Evolutionary conservation across 2,797 vertebrate genomes (phyloP), one percentile per base, ranked within the genome.

Genomic region (Sciurus carolinensis): DNA sequence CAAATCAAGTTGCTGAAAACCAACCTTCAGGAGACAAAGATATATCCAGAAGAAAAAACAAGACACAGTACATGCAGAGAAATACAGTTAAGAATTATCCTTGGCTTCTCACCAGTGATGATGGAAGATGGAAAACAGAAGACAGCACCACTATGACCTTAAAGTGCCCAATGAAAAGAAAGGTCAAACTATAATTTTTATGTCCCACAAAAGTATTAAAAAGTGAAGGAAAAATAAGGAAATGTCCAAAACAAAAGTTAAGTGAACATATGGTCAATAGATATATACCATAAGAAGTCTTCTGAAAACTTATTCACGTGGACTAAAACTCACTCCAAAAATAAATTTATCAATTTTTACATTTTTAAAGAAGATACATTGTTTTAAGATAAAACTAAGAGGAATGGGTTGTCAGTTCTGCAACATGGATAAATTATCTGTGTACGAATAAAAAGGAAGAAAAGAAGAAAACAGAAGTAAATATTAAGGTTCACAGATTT

Each of bases 11-110:
- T 88, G 17, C 44, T 84, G 24, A 64, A 69, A 84, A 88, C 10
- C 10, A 64, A 52, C 54, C 24, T 62, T 59, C 62, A 95, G 75
- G 54, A 86, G 39, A 90, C 42, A 17, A 77, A 83, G 36, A 87
- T 57, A 14, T 22, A 26, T 6, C n/a, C 20, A 69, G 11, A 73
- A 89, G 33, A 87, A 72, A 79, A 90, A 71, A 39, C 57, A 64
- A 77, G 64, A 87, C 24, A 42, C 8, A 89, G 11, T 50, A 69
- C 10, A 24, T 39, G 9, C 14, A 81, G 39, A 76, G 57, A 95
- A 90, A 90, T 82, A 75, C 52, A 86, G 33, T 24, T n/a, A 81
- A 86, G 72, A 73, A 82, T 50, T 73, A 87, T 94, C 54, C 81
- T 1, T 83, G 36, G 28, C 8, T 42, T 71, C 57, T 93, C 36